A percentile compares a stretch with the other conserved stretches of the same genome.
Evolutionary conservation across 2,797 vertebrate genomes (phyloP).

Genomic region (Aotus griseimembra): DNA sequence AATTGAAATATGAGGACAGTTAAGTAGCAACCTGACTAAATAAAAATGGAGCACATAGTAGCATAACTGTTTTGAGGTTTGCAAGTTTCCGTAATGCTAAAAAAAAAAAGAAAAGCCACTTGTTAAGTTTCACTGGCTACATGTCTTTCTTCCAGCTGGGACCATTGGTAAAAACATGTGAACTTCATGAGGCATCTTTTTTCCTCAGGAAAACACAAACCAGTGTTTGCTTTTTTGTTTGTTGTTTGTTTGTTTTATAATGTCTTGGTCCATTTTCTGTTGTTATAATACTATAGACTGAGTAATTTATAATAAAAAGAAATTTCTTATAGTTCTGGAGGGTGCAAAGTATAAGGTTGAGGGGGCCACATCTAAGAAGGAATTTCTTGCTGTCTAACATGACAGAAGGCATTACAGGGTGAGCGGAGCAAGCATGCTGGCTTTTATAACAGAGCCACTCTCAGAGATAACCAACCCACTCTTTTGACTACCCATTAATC

Average conservation of each 20-base stretch:
- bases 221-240: background rate
- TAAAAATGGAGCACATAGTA: background rate
- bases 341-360: background rate
- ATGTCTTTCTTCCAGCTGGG: background rate
- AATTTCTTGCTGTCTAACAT: background rate
- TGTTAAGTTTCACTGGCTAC: slow-evolving; percentile 31
- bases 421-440: background rate
- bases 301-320: background rate
- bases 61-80: background rate
- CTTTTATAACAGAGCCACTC: background rate
- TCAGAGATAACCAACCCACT: background rate
- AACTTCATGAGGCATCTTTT: background rate
- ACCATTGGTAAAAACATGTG: background rate
- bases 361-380: background rate
- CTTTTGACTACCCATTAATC: background rate
- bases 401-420: background rate
- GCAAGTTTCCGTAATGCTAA: background rate
- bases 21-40: background rate
- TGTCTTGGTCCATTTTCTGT: background rate
- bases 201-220: slow-evolving; percentile 17
- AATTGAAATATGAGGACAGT: background rate
- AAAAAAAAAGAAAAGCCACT: background rate
- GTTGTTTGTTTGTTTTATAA: background rate
- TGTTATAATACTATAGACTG: background rate
- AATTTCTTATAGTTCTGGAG: background rate